Base-by-base conservation (phyloP, 2,797 vertebrate species). In the Hylomyscus alleni region DNA sequence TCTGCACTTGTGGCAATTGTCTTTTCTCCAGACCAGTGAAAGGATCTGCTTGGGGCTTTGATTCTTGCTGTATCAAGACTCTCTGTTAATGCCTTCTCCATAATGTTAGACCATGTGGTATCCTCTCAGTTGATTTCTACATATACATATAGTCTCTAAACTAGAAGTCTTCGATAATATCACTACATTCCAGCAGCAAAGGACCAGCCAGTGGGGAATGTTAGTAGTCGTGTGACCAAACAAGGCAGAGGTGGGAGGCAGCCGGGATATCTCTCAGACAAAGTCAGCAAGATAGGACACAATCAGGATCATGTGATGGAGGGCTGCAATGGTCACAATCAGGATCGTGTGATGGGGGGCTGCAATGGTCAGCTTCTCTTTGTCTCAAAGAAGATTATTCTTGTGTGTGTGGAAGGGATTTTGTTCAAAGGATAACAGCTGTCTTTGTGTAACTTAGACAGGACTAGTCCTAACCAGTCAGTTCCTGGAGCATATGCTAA, bases 91-190 rank as follows among this genome's bases (percentile, higher is more conserved):
- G 34, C 47, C 54, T 92, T 83, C 13, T 67, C 6, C 31, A 3
- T 89, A 44, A 86, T 77, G 91, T 62, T 34, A 47, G 62, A 62
- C 80, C n/a, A n/a, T 62, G 54, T 22, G 50, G 19, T 44, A 86
- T 14, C 22, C 24, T 83, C 78, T 89, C 50, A 75, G 13, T 69
- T 89, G 69, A 67, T 89, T 82, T 80, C 62, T 88, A 73, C 6
- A 62, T 84, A 80, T 86, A 82, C 60, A 75, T 65, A 40, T 85
- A 26, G 40, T 4, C 62, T 92, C 94, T 82, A 56, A 97, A 90
- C 65, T 62, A 67, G 90, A 94, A 65, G 22, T 7, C 37, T 92
- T 75, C 24, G 72, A 65, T 52, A 76, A 80, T 24, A 75, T 44
- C 80, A 69, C 29, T 0, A 7, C 29, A 54, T 13, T 73, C 84